phyloP scores from a whole-genome alignment of 53 echinoderm and acorn worm species.

The Luidia sarsii region DNA sequence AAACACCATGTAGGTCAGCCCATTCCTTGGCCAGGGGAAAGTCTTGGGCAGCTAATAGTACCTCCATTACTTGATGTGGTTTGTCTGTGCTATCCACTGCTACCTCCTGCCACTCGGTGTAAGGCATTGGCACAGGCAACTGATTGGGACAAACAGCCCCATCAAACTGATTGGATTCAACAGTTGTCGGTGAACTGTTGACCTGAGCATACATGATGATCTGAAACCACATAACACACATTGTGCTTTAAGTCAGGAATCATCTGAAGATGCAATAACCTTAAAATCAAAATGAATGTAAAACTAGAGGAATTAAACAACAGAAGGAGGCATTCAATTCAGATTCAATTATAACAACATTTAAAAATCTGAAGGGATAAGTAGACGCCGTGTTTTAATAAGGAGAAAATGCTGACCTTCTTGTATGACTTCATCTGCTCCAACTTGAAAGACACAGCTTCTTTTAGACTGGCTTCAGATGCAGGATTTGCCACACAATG shows the following conservation, averaged over 20 bases:
- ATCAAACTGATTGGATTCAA: conserved; percentile 33
- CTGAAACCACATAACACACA: conserved; percentile 52
- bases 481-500: conserved; percentile 59
- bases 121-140: conserved; percentile 14
- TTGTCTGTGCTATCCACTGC: conserved; percentile 62
- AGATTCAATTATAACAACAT: too few species aligned
- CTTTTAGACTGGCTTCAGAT: conserved; percentile 9
- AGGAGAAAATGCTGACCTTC: conserved; percentile 69
- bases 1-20: conserved; percentile 70
- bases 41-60: conserved; percentile 72
- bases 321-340: too few species aligned
- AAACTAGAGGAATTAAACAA: too few species aligned
- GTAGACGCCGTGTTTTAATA: too few species aligned
- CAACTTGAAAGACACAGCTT: conserved; percentile 55
- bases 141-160: conserved; percentile 11
- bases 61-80: conserved; percentile 67
- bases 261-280: too few species aligned
- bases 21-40: conserved; percentile 86
- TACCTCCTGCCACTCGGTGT: conserved; percentile 74
- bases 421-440: conserved; percentile 82
- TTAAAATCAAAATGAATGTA: too few species aligned
- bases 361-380: too few species aligned
- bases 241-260: background rate
- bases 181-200: conserved; percentile 3
- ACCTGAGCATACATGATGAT: conserved; percentile 72